Evolutionary conservation across 1,140 invertebrate species (phyloP).

Genomic region (Ruditapes philippinarum): DNA sequence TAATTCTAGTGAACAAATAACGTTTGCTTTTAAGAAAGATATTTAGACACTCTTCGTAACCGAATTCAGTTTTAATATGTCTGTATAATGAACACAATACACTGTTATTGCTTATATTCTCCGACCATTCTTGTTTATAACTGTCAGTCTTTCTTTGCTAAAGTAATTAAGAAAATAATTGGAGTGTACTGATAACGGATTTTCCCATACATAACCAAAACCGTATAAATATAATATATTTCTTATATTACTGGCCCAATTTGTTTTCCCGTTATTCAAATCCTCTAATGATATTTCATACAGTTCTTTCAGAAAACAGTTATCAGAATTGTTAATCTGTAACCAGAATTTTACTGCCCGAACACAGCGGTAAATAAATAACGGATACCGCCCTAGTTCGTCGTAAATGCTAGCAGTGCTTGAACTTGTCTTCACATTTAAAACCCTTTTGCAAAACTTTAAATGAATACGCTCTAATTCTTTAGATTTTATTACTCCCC

Average conservation of each 20-base stretch:
- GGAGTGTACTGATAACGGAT: background rate
- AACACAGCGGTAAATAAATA: background rate
- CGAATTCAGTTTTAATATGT: background rate
- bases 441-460: background rate
- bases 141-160: background rate
- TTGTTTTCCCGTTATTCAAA: background rate
- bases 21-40: background rate
- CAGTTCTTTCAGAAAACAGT: background rate
- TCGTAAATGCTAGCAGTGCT: background rate
- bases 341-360: background rate
- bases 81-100: background rate
- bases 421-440: background rate
- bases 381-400: background rate
- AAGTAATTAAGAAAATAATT: background rate
- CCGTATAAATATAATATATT: background rate
- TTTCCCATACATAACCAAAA: background rate
- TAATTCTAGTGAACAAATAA: background rate
- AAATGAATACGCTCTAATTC: conserved; percentile 2
- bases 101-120: background rate
- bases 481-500: background rate
- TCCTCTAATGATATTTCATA: background rate
- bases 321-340: background rate
- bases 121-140: background rate
- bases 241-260: background rate
- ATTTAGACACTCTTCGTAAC: background rate